A percentile compares a stretch with the other conserved stretches of the same genome.
Evolutionary conservation across 2,113 vertebrate genomes (phyloP).

Genomic region (Oxyura jamaicensis): DNA sequence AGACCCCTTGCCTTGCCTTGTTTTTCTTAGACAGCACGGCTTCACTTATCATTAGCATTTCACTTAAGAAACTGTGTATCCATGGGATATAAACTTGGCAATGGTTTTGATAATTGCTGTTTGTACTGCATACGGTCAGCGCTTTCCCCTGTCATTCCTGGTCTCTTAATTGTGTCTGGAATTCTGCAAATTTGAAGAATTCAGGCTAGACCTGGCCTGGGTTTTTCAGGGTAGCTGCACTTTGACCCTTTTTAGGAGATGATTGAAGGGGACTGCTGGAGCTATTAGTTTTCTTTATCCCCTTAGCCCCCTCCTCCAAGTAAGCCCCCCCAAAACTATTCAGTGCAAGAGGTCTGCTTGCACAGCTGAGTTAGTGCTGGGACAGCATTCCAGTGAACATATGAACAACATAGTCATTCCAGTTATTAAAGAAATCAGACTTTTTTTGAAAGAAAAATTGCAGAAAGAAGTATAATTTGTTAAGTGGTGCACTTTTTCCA

Average conservation of each 20-base stretch:
- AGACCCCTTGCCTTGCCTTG: neutral
- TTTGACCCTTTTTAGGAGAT: slow-evolving; percentile 67
- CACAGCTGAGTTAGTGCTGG: neutral
- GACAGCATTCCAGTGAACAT: neutral
- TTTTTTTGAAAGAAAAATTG: slow-evolving; percentile 7
- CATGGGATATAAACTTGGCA: slow-evolving; percentile 50
- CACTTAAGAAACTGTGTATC: slow-evolving; percentile 44
- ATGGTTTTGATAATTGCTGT: slow-evolving; percentile 55
- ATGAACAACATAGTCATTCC: neutral
- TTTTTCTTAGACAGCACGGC: neutral
- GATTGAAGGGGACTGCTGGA: slow-evolving; percentile 27
- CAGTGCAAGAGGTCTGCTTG: neutral
- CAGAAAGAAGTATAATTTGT: slow-evolving; percentile 8
- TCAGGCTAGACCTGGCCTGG: slow-evolving; percentile 49
- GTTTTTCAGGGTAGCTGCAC: slow-evolving; percentile 70
- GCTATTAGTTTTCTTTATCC: slow-evolving; percentile 58
- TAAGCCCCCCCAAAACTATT: neutral
- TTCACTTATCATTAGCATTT: slow-evolving; percentile 14
- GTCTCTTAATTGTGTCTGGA: slow-evolving; percentile 61
- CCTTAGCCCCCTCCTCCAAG: neutral
- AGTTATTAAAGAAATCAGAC: neutral
- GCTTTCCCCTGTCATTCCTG: slow-evolving; percentile 42
- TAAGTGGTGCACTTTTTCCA: slow-evolving; percentile 41
- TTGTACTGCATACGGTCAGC: neutral
- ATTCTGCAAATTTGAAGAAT: slow-evolving; percentile 76